phyloP scores from a whole-genome alignment of 2,888 invertebrate genomes.

The Epiblema foenella region DNA sequence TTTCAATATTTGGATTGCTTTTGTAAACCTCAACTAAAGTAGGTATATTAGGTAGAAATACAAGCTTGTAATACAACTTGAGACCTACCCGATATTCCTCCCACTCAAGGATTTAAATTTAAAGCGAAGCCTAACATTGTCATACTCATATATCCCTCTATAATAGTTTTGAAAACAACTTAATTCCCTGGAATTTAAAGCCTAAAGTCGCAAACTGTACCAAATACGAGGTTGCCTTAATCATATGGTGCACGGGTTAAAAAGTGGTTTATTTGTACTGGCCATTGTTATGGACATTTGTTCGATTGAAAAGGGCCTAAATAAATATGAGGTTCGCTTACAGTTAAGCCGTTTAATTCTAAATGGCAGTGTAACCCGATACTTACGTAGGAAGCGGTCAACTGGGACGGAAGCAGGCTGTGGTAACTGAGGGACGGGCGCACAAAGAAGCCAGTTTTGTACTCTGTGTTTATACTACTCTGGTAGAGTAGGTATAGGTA shows the following conservation, averaged over 20 bases:
- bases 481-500: too few species aligned
- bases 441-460: slow-evolving; percentile 47
- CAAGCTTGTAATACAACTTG: neutral
- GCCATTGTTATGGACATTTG: slow-evolving; percentile 2
- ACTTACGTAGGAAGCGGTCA: slow-evolving; percentile 76
- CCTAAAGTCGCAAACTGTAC: neutral
- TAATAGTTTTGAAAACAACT: neutral
- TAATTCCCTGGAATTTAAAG: neutral
- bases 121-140: slow-evolving; percentile 5
- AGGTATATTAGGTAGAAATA: neutral
- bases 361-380: slow-evolving; percentile 51
- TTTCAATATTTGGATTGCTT: neutral
- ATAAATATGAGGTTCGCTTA: neutral
- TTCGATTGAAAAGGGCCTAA: neutral
- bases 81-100: neutral
- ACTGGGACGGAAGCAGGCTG: slow-evolving; percentile 65
- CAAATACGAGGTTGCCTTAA: neutral
- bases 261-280: slow-evolving; percentile 21
- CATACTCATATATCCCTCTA: neutral
- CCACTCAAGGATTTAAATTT: neutral
- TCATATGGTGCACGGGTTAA: slow-evolving; percentile 5
- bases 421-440: slow-evolving; percentile 48
- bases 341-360: neutral
- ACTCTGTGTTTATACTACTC: neutral
- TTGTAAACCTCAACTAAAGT: neutral